Percentiles rank a stretch among this genome's conserved stretches.
phyloP scores from a whole-genome alignment of 1,140 invertebrate genomes.

The Dendroctonus ponderosae region DNA sequence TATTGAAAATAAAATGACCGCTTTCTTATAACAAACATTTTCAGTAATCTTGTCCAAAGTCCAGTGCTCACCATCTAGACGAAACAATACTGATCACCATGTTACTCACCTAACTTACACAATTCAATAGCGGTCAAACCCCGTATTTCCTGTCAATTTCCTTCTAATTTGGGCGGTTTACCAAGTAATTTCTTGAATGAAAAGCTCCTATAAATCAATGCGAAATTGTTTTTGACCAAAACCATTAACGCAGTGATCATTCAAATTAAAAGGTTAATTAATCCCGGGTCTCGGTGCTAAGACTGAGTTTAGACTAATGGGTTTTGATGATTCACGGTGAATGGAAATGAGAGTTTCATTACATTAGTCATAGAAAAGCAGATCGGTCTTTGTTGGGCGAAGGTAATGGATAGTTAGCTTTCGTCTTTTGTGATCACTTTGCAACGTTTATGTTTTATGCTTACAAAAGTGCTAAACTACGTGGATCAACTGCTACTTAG shows the following conservation, averaged over 20 bases:
- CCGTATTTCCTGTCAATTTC: conserved; percentile 2
- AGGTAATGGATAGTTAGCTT: too few species aligned
- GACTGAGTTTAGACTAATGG: conserved; percentile 10
- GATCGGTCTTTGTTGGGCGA: not conserved
- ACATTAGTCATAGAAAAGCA: conserved; percentile 10
- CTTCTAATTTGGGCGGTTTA: conserved; percentile 1
- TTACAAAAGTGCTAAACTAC: too few species aligned
- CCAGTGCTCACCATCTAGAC: too few species aligned
- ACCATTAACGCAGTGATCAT: conserved; percentile 21
- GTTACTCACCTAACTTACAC: too few species aligned
- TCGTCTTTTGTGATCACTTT: too few species aligned
- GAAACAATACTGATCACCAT: too few species aligned
- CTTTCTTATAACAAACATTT: too few species aligned
- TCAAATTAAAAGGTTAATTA: conserved; percentile 27
- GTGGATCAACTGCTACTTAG: too few species aligned
- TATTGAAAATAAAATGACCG: too few species aligned
- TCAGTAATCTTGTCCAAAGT: too few species aligned
- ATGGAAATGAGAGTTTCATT: conserved; percentile 4
- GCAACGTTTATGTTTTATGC: too few species aligned
- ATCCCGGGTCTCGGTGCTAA: conserved; percentile 8
- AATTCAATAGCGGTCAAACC: too few species aligned
- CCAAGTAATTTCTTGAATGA: conserved; percentile 14
- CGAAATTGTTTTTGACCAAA: conserved; percentile 23
- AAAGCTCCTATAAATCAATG: conserved; percentile 16
- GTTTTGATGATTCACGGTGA: conserved; percentile 11